Base-by-base conservation (phyloP, 2,113 vertebrate genomes). In the Falcunculus frontatus region DNA sequence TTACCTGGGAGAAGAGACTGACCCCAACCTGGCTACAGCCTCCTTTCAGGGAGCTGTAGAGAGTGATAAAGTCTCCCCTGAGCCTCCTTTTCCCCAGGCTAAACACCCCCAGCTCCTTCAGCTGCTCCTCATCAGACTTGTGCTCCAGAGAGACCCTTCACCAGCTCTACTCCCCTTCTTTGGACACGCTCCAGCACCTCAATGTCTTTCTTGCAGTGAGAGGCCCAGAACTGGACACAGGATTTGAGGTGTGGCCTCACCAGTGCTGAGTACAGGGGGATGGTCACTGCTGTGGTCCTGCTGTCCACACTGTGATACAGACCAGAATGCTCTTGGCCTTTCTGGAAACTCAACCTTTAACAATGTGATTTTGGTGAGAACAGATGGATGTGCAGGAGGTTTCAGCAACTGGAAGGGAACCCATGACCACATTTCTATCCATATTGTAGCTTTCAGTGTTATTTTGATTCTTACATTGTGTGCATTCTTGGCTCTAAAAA, bases 401-500 rank as follows among this genome's bases (percentile, higher is more conserved):
- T 94, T 92, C 72, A 86, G 39, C 52, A 88, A n/a, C 49, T 92
- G 84, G 59, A 95, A 56, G 46, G 50, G 44, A 93, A 77, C 25
- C 29, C 3, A 0, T 84, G 46, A 26, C 47, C 39, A 32, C 44
- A 37, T 90, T 91, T 91, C 39, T 33, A 84, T 81, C 33, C 16
- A 9, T 53, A 7, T 44, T 19, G 11, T 39, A 82, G 81, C 86
- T 86, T 90, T 62, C 69, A 72, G 11, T 57, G 60, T 83, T 85
- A 77, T 85, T 89, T 70, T 90, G 47, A 84, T 93, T 67, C 82
- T 92, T 86, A 73, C 0, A 0, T 50, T 42, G n/a, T 94, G 60
- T 85, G 62, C 74, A 30, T 89, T 94, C 89, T 91, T 97, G 95
- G 90, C 88, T 65, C 20, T 53, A 23, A n/a, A 33, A 86, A 42